Base-by-base conservation (phyloP, 2,888 invertebrate genomes). In the Eilema caniola region DNA sequence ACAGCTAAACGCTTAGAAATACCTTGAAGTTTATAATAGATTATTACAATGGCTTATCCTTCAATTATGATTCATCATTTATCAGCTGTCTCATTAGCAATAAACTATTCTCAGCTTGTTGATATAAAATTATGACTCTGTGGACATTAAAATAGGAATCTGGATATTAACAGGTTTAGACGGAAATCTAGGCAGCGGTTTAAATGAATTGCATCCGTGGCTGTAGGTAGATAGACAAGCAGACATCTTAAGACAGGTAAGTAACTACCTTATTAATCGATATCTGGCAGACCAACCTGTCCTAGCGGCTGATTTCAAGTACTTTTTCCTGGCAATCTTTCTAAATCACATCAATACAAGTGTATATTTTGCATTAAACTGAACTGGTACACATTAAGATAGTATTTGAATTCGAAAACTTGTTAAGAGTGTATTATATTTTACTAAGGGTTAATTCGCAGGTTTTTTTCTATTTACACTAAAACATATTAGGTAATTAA, bases 201-300 rank as follows among this genome's bases (percentile, higher is more conserved):
- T 92, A 93, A n/a, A 94, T 94, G 86, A 92, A 93, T 91, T 84
- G 86, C 90, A 92, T 93, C 93, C 93, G 90, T 84, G 86, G 84
- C 83, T 89, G 91, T 88, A 83, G 83, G 91, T 88, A 83, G 83
- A 87, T 84, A 77, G 87, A 83, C 86, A 84, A 79, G 83, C 80
- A 83, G 78, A 74, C 80, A 81, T 76, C 82, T 82, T 77, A 79
- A 74, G 76, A 76, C 69, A 74, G 72, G 64, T 77, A 72, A 82
- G 76, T 83, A 82, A 83, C 81, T 82, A 84, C 74, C 85, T 85
- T 83, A 86, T 88, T 87, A 85, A 87, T 86, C 73, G 81, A 75
- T 79, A 80, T 78, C 81, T 82, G 79, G 80, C 80, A 78, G 69
- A 69, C 75, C 67, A 69, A 65, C 70, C 64, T 67, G 62, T 68